Evolutionary conservation across 2,797 vertebrate species (phyloP), one percentile per base, ranked within the genome.

Genomic region (Babyrousa celebensis): DNA sequence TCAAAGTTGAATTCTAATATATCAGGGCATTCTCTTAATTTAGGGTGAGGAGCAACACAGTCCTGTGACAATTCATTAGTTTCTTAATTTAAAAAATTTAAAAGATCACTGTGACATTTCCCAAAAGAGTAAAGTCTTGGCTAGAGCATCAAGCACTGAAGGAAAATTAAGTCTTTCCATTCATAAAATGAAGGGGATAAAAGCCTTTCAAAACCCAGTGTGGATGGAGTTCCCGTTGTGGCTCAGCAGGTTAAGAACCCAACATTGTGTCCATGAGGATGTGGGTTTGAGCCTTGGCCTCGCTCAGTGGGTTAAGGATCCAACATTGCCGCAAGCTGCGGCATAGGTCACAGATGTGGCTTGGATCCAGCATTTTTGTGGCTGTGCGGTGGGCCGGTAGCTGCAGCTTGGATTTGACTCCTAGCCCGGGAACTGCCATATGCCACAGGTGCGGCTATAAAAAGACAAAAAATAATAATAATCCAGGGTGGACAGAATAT

Each of bases 121-220:
- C 43, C 74, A 80, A 96, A 97, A 96, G 78, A 95, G 62, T 85
- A 85, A 96, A 74, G 82, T 96, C 84, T 97, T 94, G 82, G 91
- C 75, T 92, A 96, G 70, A 79, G 74, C 85, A 60, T 96, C 25
- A 68, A 65, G 87, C 93, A 97, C 79, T 85, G 91, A 95, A 96
- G 71, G 74, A 63, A 96, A 97, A 91, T 3, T n/a, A 80, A 72
- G 85, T 95, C 6, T 91, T 85, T 83, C 97, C 67, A 75, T 88
- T 96, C 79, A 70, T 97, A 92, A 95, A 98, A 97, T 20, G 48
- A 96, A 93, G 65, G 67, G 23, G 62, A 90, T 29, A 82, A 95
- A 92, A 96, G 48, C 87, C 74, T 97, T 97, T 96, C 65, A 60
- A 94, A 36, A 36, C 36, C 43, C 43, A 48, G 43, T 6, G 9